A percentile compares a stretch with the other conserved stretches of the same genome.
phyloP scores from a whole-genome alignment of 2,888 invertebrate genomes.

The Drosophila pseudotalamancana region DNA sequence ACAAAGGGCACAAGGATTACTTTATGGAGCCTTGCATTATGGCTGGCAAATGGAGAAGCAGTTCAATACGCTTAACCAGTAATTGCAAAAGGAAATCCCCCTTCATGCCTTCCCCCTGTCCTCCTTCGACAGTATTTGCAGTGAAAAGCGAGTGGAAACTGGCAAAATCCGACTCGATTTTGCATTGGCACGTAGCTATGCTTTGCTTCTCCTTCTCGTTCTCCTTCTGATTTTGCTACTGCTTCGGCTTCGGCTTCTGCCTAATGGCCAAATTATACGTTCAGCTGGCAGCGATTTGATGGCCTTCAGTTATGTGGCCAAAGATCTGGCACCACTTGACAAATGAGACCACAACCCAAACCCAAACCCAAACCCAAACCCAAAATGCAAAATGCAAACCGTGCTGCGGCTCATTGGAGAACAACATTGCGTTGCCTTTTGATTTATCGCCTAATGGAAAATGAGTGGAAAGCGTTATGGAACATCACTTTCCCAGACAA shows the following conservation, averaged over 20 bases:
- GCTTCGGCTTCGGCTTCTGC: constrained; percentile 8
- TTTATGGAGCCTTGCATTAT: constrained; percentile 60
- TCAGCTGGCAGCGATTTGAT: constrained; percentile 23
- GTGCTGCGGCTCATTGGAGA: constrained; percentile 10
- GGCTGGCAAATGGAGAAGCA: constrained; percentile 35
- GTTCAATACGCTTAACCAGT: constrained; percentile 53
- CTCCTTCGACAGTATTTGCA: constrained; percentile 30
- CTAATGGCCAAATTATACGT: constrained; percentile 55
- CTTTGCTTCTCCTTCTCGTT: too few species aligned
- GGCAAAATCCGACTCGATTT: constrained; percentile 53
- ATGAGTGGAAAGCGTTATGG: neutral
- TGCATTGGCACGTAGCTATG: constrained; percentile 52
- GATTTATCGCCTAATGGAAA: constrained; percentile 16
- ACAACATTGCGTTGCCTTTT: constrained; percentile 6
- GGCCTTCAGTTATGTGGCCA: constrained; percentile 33
- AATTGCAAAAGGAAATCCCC: constrained; percentile 32
- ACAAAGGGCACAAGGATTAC: constrained; percentile 32
- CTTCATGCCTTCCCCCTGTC: neutral
- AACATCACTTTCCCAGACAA: neutral
- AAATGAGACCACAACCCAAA: constrained; percentile 46
- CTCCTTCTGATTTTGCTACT: neutral
- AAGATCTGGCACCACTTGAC: constrained; percentile 56
- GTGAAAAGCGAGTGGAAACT: constrained; percentile 46
- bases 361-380: constrained; percentile 16
- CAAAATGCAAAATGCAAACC: constrained; percentile 36